Evolutionary conservation across 2,113 vertebrate species (phyloP), one percentile per base, ranked within the genome.

Genomic region (Columba janthina): DNA sequence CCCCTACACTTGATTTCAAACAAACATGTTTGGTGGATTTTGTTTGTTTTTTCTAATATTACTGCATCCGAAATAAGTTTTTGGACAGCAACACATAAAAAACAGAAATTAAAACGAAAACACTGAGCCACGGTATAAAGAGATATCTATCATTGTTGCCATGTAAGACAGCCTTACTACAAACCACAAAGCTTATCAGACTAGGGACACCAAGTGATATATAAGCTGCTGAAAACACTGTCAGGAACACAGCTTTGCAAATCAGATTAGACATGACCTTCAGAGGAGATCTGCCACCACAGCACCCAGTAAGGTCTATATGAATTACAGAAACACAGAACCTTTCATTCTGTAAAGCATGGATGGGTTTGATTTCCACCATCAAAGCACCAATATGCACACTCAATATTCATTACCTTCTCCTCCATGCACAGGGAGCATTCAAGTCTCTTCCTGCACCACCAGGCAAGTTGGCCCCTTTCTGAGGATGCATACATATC

Each of bases 151-250:
- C 57, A 64, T 57, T 86, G 74, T 69, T 92, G 90, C 86, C 51
- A 60, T 34, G 42, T 77, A 78, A 75, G 77, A 61, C 89, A 78
- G 65, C 21, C 61, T 81, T 84, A 87, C 44, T 85, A 57, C 73
- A 75, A 92, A 72, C 65, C 50, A 89, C 77, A 75, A 61, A 72
- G 93, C 67, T 93, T 84, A 97, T 93, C 86, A 61, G 81, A 94
- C 84, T 70, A 70, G 84, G 83, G 89, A 53, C 74, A 79, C 62
- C 38, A 44, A 86, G 53, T 44, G 77, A 87, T 67, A 67, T 5
- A 72, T 89, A 95, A 95, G 74, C 94, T 76, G 84, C 74, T 91
- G 93, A 89, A 96, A 95, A 89, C 86, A 88, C 90, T 74, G 46
- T 53, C 61, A 97, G 81, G 79, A 87, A 70, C 36, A 87, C 50